Conservation (phyloP, 2,797 vertebrate genomes). For the Morus bassanus region DNA sequence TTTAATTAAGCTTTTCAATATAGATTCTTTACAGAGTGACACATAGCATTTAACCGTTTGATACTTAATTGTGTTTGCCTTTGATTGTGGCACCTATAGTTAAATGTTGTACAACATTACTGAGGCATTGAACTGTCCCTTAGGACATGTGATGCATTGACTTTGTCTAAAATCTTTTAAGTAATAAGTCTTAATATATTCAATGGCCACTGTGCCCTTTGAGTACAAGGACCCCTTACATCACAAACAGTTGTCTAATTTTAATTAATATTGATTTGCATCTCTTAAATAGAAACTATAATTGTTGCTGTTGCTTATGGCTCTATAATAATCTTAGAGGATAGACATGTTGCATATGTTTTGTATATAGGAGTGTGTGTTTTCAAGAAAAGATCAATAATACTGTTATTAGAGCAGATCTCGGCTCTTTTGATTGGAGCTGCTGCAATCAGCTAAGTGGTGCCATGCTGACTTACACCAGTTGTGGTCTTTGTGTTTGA, state of each 20-base stretch:
- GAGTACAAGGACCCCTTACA: slow-evolving; percentile 72
- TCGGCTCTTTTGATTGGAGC: slow-evolving; percentile 6
- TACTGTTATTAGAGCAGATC: slow-evolving; percentile 15
- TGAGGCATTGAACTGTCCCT: slow-evolving; percentile 77
- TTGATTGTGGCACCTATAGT: slow-evolving; percentile 79
- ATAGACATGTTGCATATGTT: not conserved
- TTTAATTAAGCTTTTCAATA: slow-evolving; percentile 92
- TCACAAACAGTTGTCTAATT: slow-evolving; percentile 88
- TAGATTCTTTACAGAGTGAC: slow-evolving; percentile 85
- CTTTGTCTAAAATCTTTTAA: slow-evolving; percentile 82
- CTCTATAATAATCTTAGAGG: slow-evolving; percentile 31
- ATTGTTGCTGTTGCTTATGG: slow-evolving; percentile 41
- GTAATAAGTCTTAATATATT: slow-evolving; percentile 85
- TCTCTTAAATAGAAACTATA: slow-evolving; percentile 77
- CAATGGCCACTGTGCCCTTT: slow-evolving; percentile 84
- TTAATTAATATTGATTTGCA: slow-evolving; percentile 95
- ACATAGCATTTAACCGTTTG: slow-evolving; percentile 87
- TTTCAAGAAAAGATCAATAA: slow-evolving; percentile 56
- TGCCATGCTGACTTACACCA: not conserved
- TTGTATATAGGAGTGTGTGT: not conserved
- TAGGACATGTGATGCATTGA: slow-evolving; percentile 76
- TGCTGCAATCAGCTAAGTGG: not conserved
- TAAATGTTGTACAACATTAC: slow-evolving; percentile 73
- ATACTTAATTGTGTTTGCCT: slow-evolving; percentile 85
- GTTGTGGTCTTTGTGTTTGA: not conserved